A percentile compares a stretch with the other conserved stretches of the same genome.
These are phyloP conservation scores for Incurvaria masculella DNA, from an alignment of 2,888 invertebrate genomes.

Conservation along the genomic window DNA sequence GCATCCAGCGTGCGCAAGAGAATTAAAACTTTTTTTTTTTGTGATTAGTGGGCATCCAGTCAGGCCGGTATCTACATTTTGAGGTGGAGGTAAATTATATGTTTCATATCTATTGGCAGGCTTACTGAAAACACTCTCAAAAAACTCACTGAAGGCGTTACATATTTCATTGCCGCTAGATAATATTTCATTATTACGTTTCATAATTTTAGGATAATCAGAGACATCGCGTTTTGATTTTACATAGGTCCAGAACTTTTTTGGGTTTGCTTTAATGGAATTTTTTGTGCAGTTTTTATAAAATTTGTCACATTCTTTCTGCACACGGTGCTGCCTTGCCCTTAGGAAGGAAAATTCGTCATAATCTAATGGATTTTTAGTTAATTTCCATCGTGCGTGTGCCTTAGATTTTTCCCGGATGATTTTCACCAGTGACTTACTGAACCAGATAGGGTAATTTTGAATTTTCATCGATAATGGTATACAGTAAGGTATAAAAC, in stretches of 20 bases:
- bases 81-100: background rate
- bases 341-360: constrained; percentile 2
- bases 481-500: background rate
- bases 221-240: background rate
- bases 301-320: background rate
- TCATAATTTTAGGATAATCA: background rate
- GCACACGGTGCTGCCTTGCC: background rate
- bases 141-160: background rate
- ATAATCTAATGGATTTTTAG: constrained; percentile 1
- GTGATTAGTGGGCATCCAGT: background rate
- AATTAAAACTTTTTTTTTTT: background rate
- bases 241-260: constrained; percentile 1
- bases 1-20: background rate
- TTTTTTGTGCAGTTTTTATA: background rate
- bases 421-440: background rate
- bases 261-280: background rate
- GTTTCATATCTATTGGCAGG: background rate
- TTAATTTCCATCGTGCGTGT: constrained; percentile 1
- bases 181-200: background rate
- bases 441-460: background rate
- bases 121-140: constrained; percentile 1
- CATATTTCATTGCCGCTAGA: background rate
- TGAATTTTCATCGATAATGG: background rate
- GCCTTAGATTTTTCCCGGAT: constrained; percentile 1
- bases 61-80: background rate